Percentiles rank a stretch among this genome's conserved stretches.
These are phyloP conservation scores for Pterocles orientalis DNA, from an alignment of 2,113 vertebrate genomes.

Conservation along the genomic window DNA sequence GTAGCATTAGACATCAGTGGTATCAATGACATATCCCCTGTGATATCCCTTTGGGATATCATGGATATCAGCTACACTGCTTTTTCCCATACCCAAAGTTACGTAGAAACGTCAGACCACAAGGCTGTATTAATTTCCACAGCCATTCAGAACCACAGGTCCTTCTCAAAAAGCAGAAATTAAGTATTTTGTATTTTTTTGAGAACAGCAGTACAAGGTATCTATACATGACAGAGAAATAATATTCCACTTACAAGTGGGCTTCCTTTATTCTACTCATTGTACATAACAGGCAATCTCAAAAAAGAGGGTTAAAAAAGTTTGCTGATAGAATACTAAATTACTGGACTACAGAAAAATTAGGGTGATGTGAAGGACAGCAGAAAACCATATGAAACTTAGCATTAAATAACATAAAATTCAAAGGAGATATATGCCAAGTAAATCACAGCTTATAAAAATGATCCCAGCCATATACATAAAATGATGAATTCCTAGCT, in stretches of 20 bases:
- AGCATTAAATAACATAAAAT: background rate
- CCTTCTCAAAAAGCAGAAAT: background rate
- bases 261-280: background rate
- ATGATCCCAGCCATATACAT: background rate
- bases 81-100: background rate
- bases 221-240: background rate
- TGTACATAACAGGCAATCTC: background rate
- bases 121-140: background rate
- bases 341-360: background rate
- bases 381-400: background rate
- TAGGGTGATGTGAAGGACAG: background rate
- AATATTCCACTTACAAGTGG: background rate
- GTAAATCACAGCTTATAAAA: background rate
- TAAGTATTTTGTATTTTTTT: background rate
- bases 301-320: background rate
- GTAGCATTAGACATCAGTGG: background rate
- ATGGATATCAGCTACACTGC: background rate
- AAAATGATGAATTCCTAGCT: background rate
- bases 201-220: background rate
- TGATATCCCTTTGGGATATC: background rate
- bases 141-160: background rate
- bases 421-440: background rate
- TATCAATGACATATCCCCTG: background rate
- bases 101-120: background rate
- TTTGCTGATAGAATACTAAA: background rate